phyloP scores from a whole-genome alignment of 1,140 invertebrate genomes.

The Aphelinus atriplicis region DNA sequence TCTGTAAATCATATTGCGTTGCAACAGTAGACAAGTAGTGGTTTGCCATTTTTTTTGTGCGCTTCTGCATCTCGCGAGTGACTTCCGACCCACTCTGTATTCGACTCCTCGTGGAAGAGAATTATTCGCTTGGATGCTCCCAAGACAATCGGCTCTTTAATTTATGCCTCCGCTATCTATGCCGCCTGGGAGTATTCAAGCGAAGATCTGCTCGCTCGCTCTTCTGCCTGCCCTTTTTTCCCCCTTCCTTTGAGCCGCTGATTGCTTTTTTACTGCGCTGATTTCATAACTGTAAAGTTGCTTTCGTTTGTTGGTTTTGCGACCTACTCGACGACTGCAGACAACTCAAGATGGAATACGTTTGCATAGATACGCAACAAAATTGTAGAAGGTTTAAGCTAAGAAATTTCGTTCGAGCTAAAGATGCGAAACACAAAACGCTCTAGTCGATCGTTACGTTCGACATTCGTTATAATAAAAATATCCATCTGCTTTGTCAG shows the following conservation, averaged over 20 bases:
- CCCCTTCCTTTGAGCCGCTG: constrained; percentile 13
- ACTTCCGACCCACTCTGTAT: constrained; percentile 14
- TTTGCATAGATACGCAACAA: too few relatives aligned
- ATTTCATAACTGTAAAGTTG: constrained; percentile 24
- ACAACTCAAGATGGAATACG: too few relatives aligned
- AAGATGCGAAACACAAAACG: too few relatives aligned
- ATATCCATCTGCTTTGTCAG: too few relatives aligned
- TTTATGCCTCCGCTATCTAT: constrained; percentile 15
- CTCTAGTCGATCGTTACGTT: too few relatives aligned
- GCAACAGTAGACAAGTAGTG: not conserved
- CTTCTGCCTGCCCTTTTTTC: constrained; percentile 17
- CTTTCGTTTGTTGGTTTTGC: constrained; percentile 23
- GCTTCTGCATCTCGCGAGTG: not conserved
- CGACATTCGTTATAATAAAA: too few relatives aligned
- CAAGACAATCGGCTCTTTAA: constrained; percentile 30
- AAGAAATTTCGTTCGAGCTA: too few relatives aligned
- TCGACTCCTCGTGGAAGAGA: not conserved
- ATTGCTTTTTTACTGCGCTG: constrained; percentile 38
- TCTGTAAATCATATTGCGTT: not conserved
- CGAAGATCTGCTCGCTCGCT: constrained; percentile 22
- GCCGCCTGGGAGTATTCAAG: constrained; percentile 15
- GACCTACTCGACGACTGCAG: not conserved
- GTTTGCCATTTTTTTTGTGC: not conserved
- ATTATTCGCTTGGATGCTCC: constrained; percentile 30
- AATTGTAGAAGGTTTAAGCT: too few relatives aligned